phyloP scores from a whole-genome alignment of 2,888 invertebrate genomes.

The Scaptomyza cyrtandrae region DNA sequence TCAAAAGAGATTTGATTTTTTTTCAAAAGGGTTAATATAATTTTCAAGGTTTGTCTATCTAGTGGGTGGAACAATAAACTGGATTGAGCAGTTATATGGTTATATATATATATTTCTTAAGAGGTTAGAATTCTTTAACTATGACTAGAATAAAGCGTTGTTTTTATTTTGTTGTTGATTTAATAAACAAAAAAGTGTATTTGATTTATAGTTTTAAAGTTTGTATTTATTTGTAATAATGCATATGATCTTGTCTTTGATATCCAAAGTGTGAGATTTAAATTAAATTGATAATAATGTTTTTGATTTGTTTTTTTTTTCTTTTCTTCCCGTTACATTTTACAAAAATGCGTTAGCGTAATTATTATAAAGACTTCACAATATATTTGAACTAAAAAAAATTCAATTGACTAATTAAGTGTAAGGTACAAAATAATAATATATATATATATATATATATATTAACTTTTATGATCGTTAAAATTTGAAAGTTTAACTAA shows the following conservation, averaged over 20 bases:
- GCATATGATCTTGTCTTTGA: constrained; percentile 59
- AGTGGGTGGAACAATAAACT: constrained; percentile 17
- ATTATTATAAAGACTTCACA: constrained; percentile 54
- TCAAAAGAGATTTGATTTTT: constrained; percentile 22
- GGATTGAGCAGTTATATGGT: constrained; percentile 30
- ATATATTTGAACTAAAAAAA: constrained; percentile 50
- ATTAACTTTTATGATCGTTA: constrained; percentile 26
- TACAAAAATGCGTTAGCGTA: constrained; percentile 60
- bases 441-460: constrained; percentile 35
- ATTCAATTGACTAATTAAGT: constrained; percentile 73
- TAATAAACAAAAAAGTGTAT: constrained; percentile 29
- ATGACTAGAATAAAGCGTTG: constrained; percentile 49
- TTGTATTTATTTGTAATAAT: constrained; percentile 61
- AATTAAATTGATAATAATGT: constrained; percentile 48
- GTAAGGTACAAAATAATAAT: constrained; percentile 57
- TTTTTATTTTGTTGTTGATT: neutral
- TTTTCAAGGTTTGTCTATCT: constrained; percentile 28
- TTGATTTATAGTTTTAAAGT: constrained; percentile 41
- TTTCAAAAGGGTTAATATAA: neutral
- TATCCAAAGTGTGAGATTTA: constrained; percentile 48
- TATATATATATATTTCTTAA: constrained; percentile 17
- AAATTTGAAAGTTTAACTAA: constrained; percentile 24
- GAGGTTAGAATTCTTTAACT: constrained; percentile 7
- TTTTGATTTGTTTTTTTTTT: constrained; percentile 8
- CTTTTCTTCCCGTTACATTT: constrained; percentile 28